A percentile compares a stretch with the other conserved stretches of the same genome.
Evolutionary conservation across 2,113 vertebrate species (phyloP).

Genomic region (Puma concolor): DNA sequence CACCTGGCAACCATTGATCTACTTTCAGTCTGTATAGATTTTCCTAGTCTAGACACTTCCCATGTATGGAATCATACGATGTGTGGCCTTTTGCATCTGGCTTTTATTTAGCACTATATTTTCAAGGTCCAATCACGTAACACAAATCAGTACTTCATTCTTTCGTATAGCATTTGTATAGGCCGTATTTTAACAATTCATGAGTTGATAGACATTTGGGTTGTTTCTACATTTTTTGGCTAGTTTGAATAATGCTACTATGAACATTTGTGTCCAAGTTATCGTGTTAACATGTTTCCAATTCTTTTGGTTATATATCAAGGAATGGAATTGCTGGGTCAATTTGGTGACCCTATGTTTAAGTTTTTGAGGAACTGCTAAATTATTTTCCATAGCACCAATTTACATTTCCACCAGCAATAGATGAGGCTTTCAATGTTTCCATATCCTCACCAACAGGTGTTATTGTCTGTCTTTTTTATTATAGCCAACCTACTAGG

Average conservation of each 20-base stretch:
- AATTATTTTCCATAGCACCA: background rate
- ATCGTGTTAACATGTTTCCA: background rate
- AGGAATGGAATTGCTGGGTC: background rate
- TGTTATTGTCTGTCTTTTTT: background rate
- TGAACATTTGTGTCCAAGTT: background rate
- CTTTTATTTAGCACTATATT: background rate
- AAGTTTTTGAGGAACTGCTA: conserved; percentile 12
- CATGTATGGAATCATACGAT: background rate
- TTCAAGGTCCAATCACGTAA: background rate
- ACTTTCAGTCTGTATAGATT: background rate
- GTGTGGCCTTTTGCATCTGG: background rate
- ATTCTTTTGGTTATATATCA: background rate
- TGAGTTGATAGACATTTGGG: background rate
- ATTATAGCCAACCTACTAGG: background rate
- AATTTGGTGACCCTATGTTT: background rate
- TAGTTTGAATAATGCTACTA: background rate
- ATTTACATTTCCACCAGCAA: background rate
- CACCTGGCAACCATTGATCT: background rate
- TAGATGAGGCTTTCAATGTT: background rate
- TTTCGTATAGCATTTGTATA: background rate
- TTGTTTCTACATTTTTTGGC: background rate
- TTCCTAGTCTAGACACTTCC: background rate
- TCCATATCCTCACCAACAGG: background rate
- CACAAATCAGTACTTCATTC: background rate
- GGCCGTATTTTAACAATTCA: background rate